Base-by-base conservation (phyloP, 2,888 invertebrate species). In the Alloscopus bannaensis region DNA sequence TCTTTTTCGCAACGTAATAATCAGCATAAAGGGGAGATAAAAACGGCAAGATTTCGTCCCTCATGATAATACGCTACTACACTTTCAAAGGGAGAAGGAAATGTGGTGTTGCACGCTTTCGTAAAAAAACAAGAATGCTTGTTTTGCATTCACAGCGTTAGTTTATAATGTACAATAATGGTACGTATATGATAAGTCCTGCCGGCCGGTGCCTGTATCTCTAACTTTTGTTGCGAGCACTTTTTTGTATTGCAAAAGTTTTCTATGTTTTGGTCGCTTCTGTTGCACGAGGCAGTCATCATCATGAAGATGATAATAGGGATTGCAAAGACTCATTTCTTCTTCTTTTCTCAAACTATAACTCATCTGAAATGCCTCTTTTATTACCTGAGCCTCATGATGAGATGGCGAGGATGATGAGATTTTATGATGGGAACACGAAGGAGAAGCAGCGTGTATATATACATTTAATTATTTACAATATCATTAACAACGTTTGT, bases 401-500 rank as follows among this genome's bases (percentile, higher is more conserved):
- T 52, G 24, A 52, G 20, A n/a, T 31, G 59, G 31, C 16, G 31
- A 59, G 59, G 8, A 59, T 16, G 59, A 29, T 29, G 59, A 59
- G 55, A 55, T 62, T 62, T 29, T 26, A 62, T 62, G 36, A 20
- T 62, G 18, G 47, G 20, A 8, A 40, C n/a, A n/a, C 11, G 45
- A 45, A 64, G n/a, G n/a, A 45, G 13, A n/a, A 26, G 26, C 45
- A 26, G 11, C 26, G 22, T 3, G 11, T 6, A 26, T 40, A 65
- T 47, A 29, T 29, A 28, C 18, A 55, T 40, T 68, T 68, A 68
- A 52, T 68, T 52, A 68, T 52, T 29, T 52, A 55, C 68, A 45
- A 20, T 29, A 64, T 64, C 64, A 64, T 64, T 64, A 64, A 45
- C 47, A 47, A 52, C 13, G 1, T 47, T 28, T 18, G 11, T 40